Base-by-base conservation (phyloP, 2,888 invertebrate species). In the Himalopsyche tibetana region DNA sequence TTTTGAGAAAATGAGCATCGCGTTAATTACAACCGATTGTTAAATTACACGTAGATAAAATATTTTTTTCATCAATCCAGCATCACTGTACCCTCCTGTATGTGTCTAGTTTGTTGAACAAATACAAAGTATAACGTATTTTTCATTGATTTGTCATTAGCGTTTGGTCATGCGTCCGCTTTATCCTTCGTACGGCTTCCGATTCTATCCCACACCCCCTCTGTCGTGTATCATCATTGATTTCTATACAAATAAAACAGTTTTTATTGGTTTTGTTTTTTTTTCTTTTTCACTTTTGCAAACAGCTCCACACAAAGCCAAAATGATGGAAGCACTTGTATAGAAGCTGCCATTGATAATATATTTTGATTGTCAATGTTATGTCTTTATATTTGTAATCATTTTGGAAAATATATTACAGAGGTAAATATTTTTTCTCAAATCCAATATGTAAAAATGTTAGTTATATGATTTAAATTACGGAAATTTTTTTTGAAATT, bases 121-220 rank as follows among this genome's bases (percentile, higher is more conserved):
- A 63, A 63, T 63, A 63, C 19, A 19, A 63, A 63, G 63, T 63
- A 63, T 63, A 63, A 63, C 63, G 63, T 63, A 63, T 63, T 63
- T 63, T 63, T 63, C 63, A 63, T 63, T 63, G 63, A 63, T 63
- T 63, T 63, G 63, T 63, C 63, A 63, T 63, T 63, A 63, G 63
- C 63, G 63, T 63, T 63, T 63, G 63, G 63, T 63, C 63, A 63
- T 63, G 63, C 63, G 63, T 63, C 63, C 63, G 15, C 9, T 63
- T 63, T 63, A 63, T 63, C 19, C 63, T 63, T 63, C 15, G 63
- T 63, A 63, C 63, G 28, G 19, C 63, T 63, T 63, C 63, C 63
- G 63, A 19, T 63, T 63, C 19, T 63, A 63, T n/a, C 28, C 63
- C 63, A n/a, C 63, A n/a, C 28, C 19, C 63, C 19, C 63, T 28